Evolutionary conservation across 2,797 vertebrate genomes (phyloP), one percentile per base, ranked within the genome.

Genomic region (Cirrhinus molitorella): DNA sequence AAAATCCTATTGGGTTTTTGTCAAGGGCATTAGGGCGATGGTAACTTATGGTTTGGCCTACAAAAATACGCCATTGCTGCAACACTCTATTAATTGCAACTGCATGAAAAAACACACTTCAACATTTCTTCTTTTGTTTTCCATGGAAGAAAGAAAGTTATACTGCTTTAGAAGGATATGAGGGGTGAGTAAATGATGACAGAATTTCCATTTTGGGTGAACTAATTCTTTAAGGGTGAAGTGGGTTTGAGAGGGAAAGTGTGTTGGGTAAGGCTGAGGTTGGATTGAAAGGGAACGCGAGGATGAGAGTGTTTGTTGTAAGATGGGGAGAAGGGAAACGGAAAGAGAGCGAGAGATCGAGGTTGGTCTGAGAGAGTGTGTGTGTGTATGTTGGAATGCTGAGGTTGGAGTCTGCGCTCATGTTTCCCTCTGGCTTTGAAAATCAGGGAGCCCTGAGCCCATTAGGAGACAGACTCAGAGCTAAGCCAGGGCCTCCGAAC

Each of bases 381-480:
- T 31, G 51, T 40, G 77, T 75, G 78, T 81, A 73, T 83, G 68
- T 51, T 43, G 81, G 87, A 85, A 88, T 81, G 87, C 73, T 82
- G 76, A 83, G 75, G 79, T 73, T 80, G 57, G 61, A 79, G 70
- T 74, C 63, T 85, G 85, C 23, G 76, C 86, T 89, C 84, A 85
- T 61, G 37, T 74, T 82, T 84, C 80, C 81, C 78, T 82, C 79
- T 84, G 31, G 79, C 79, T 79, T 87, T 80, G 34, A 83, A 86
- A 87, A 86, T 76, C 80, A 81, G 65, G 57, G 47, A 79, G 80
- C 85, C 74, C 80, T 71, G 73, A 73, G 49, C 49, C 79, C 74
- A 84, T 81, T 85, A 86, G 79, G 66, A 85, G 85, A 87, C 74
- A 80, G 83, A 78, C 77, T 83, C 83, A 70, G 63, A 86, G 79